Percentiles rank a stretch among this genome's conserved stretches.
These are phyloP conservation scores for Acanthosoma haemorrhoidale DNA, from an alignment of 2,888 invertebrate genomes.

Conservation along the genomic window DNA sequence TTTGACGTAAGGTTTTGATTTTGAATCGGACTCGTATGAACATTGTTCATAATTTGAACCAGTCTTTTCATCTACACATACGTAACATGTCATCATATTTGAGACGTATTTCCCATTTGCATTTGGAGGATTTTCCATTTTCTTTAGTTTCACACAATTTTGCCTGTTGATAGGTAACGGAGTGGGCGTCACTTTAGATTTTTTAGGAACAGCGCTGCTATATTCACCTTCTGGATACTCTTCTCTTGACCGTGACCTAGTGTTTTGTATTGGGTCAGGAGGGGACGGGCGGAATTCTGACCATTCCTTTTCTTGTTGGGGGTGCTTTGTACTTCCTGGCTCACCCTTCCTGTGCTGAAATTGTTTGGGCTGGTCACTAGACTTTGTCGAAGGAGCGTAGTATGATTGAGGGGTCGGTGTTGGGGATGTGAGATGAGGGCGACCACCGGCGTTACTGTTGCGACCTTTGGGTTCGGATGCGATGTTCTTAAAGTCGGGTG, in stretches of 20 bases:
- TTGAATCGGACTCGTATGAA: conserved; percentile 66
- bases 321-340: not conserved
- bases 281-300: conserved; percentile 26
- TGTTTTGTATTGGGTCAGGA: conserved; percentile 24
- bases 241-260: conserved; percentile 1
- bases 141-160: conserved; percentile 30
- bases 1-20: conserved; percentile 46
- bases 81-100: conserved; percentile 51
- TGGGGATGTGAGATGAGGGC: not conserved
- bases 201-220: conserved; percentile 18
- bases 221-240: conserved; percentile 23
- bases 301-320: not conserved
- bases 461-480: not conserved
- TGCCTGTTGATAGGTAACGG: conserved; percentile 21
- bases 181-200: not conserved
- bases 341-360: conserved; percentile 13
- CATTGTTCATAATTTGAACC: conserved; percentile 77
- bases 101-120: conserved; percentile 14
- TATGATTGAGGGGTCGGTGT: conserved; percentile 3
- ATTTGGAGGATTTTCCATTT: conserved; percentile 4
- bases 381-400: conserved; percentile 1
- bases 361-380: not conserved
- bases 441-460: not conserved
- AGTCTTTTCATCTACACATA: conserved; percentile 68
- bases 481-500: conserved; percentile 7